Evolutionary conservation across 2,797 vertebrate genomes (phyloP), one percentile per base, ranked within the genome.

Genomic region (Cryptoblepharus egeriae): DNA sequence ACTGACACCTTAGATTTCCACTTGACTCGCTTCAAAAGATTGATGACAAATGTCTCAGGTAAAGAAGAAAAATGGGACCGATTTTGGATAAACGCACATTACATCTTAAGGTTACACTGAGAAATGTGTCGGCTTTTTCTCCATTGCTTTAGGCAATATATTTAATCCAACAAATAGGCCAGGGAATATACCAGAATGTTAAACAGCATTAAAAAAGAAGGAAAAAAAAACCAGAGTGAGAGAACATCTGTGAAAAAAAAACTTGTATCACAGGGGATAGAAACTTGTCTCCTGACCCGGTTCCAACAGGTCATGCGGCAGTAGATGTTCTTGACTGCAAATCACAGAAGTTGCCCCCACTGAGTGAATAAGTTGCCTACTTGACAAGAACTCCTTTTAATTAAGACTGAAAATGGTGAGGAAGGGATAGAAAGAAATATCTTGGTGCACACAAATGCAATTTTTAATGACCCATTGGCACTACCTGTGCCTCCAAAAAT

Each of bases 11-110:
- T 77, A 42, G 75, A 77, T 92, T 93, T 95, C 90, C 70, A 91
- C 93, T 92, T 92, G 83, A 90, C 90, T 77, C 2, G 80, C 91
- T 94, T 87, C 85, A 87, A 92, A 88, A 94, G 92, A 95, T 91
- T 91, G 90, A 95, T 91, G 91, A 89, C 58, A 81, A 42, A 55
- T 92, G 89, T 90, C 57, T 22, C 22, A 22, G 1, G 45, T 87
- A 90, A 91, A 88, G 90, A 93, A 94, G 91, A 95, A 92, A 94
- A 93, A 94, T 91, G 5, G 45, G 88, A 85, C 79, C 37, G 88
- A 90, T 90, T 92, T 87, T 90, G 84, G 72, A 70, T 90, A 93
- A 92, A 80, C 58, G 82, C 84, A 86, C 2, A 90, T 82, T 67
- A 89, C 58, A 89, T 89, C 61, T 84, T 85, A 58, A 76, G 70